These are phyloP conservation scores for Probosciger aterrimus DNA, from an alignment of 2,113 vertebrate genomes.

Conservation along the genomic window DNA sequence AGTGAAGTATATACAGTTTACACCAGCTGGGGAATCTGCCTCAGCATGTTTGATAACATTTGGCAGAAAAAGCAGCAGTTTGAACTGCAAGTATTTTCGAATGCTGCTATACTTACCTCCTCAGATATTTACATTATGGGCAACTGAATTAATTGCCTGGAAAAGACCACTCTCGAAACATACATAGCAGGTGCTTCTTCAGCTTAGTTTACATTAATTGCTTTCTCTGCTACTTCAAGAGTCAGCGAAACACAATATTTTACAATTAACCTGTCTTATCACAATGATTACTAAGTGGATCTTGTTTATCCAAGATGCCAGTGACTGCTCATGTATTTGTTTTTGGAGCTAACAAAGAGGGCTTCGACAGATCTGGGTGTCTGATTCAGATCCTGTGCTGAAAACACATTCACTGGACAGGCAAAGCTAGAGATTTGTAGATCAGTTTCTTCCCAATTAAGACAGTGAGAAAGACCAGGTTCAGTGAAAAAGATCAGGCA, in stretches of 20 bases:
- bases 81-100: neutral
- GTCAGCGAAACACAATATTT: neutral
- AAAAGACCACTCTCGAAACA: conserved; percentile 36
- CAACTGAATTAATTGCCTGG: conserved; percentile 41
- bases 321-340: neutral
- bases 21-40: neutral
- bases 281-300: neutral
- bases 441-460: neutral
- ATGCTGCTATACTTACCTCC: neutral
- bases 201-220: conserved; percentile 38
- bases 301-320: neutral
- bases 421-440: neutral
- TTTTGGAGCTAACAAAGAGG: neutral
- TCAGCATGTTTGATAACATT: neutral
- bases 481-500: neutral
- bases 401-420: neutral
- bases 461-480: neutral
- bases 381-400: neutral
- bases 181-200: conserved; percentile 30
- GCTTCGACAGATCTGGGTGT: neutral
- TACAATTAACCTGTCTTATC: conserved; percentile 12
- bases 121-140: conserved; percentile 38
- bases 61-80: neutral
- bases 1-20: neutral
- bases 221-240: conserved; percentile 26